Evolutionary conservation across 2,888 invertebrate species (phyloP), one percentile per base, ranked within the genome.

Genomic region (Drosophila stalkeri): DNA sequence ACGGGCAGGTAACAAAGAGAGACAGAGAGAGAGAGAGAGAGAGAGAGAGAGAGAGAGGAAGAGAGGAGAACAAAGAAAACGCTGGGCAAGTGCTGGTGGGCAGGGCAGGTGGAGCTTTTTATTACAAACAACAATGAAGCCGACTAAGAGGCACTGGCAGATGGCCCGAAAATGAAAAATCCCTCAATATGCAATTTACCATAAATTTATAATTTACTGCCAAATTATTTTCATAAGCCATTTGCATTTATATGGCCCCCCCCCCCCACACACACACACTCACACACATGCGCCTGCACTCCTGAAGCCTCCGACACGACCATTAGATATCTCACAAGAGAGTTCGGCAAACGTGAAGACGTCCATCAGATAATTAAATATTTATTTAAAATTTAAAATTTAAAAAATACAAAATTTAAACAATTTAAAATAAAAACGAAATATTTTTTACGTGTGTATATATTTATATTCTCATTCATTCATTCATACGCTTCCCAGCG

Each of bases 191-290:
- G 90, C 90, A 85, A 88, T 86, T 90, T 83, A 80, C 91, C 86
- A 89, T 90, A 91, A 88, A 91, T 83, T 86, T 81, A 83, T 83
- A 86, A 90, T 91, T 90, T 91, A 83, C 82, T 77, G 83, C 69
- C 80, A 86, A 91, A 88, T 88, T 88, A 90, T 86, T 90, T 90
- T 88, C 79, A 80, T 81, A 88, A 89, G 90, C 86, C 78, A 89
- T 86, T 89, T 91, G 76, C 83, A 88, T 90, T 90, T 90, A 79
- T 79, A 76, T 74, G 77, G 71, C 62, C 59, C 56, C 47, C 47
- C 33, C 1, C 33, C 6, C 33, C 2, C 31, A 31, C 3, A 39
- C 16, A n/a, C 41, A 41, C 62, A 68, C 49, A 41, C 63, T 51
- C 44, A 54, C 14, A 49, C 51, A 60, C 59, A 77, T 72, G 66